phyloP scores from a whole-genome alignment of 2,113 vertebrate species.

The Thamnaconus septentrionalis region DNA sequence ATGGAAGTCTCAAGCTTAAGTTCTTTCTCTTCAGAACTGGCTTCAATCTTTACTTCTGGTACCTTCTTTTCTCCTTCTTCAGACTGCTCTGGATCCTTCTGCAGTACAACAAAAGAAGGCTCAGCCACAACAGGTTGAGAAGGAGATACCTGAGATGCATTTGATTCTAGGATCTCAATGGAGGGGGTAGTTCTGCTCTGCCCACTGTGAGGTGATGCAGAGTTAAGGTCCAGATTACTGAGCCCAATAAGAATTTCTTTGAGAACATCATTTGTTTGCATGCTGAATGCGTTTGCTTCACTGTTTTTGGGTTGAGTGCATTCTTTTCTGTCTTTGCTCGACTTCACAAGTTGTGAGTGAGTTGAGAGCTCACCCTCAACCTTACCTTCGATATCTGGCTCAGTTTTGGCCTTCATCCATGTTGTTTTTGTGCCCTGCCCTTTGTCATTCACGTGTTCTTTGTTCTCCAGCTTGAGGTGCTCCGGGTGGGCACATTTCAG shows the following conservation, averaged over 20 bases:
- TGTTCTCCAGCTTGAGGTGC: constrained; percentile 82
- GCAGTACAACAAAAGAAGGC: constrained; percentile 50
- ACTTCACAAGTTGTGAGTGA: constrained; percentile 14
- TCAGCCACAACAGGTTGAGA: constrained; percentile 75
- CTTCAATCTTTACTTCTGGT: constrained; percentile 44
- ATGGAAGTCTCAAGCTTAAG: too few species aligned
- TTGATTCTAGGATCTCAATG: constrained; percentile 45
- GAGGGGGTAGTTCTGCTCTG: constrained; percentile 52
- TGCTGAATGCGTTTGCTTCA: constrained; percentile 24
- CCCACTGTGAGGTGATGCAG: constrained; percentile 55
- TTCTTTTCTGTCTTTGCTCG: constrained; percentile 34
- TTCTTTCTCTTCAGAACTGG: constrained; percentile 36
- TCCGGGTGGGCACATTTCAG: constrained; percentile 85
- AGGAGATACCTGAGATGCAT: constrained; percentile 65
- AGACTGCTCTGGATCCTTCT: constrained; percentile 18
- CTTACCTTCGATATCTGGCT: constrained; percentile 31
- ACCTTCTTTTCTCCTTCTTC: constrained; percentile 63
- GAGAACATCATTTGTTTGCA: constrained; percentile 74
- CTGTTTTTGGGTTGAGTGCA: constrained; percentile 13
- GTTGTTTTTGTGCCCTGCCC: constrained; percentile 56
- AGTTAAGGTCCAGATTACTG: constrained; percentile 87
- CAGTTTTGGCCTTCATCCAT: constrained; percentile 38
- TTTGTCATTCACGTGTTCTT: constrained; percentile 65
- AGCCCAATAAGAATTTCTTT: constrained; percentile 87
- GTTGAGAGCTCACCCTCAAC: constrained; percentile 23